Base-by-base conservation (phyloP, 2,797 vertebrate species). In the Sarcophilus harrisii region DNA sequence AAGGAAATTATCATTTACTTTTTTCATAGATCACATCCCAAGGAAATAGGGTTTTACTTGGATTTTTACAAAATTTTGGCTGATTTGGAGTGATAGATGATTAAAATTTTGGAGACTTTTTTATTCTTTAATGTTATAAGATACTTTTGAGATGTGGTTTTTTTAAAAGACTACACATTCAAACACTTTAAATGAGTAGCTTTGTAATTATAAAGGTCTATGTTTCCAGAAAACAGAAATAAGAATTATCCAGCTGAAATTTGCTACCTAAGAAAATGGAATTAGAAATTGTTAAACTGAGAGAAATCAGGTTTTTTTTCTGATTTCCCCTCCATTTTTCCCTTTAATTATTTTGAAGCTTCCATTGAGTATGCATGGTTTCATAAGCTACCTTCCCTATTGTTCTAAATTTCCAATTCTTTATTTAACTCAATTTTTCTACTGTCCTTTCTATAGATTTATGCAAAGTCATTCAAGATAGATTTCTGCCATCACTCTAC, bases 71-170 rank as follows among this genome's bases (percentile, higher is more conserved):
- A 87, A 87, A 87, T 45, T 87, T 49, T 87, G 9, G 24, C 73
- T 45, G 21, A 87, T 49, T 87, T 45, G 18, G n/a, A 81, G n/a
- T 87, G 27, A 45, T 87, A 60, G 60, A 30, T 60, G 87, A 12
- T 8, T 45, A 38, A 87, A 87, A 87, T 87, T 45, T 45, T 49
- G 24, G 38, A 87, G 73, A 60, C 8, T 27, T 18, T 73, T 73
- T n/a, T 16, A 27, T 28, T 93, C 94, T 94, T 93, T 60, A n/a
- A 52, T 95, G 9, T 45, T 93, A 94, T 93, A 11, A 96, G 91
- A 57, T 30, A 28, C 8, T 92, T 92, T 91, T 92, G 54, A 62
- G 2, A 90, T 87, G 12, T 57, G 73, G 18, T 1, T 55, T 94
- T 96, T 29, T 4, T 13, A 29, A 9, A 58, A 52, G 73, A 81